phyloP scores from a whole-genome alignment of 64 coral and sea anemone genomes.

The Anthopleura sola region DNA sequence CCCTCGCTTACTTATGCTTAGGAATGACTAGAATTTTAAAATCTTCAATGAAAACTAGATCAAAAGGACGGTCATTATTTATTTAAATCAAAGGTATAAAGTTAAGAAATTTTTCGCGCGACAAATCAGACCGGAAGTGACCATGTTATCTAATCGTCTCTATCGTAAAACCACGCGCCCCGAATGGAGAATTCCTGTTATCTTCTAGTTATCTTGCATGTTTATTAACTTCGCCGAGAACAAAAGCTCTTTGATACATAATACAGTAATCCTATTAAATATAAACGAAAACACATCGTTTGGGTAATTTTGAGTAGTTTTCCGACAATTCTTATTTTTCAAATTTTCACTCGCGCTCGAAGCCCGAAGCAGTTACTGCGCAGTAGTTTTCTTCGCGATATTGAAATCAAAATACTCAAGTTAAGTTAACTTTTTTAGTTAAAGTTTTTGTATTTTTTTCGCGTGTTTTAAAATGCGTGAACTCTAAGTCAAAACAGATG shows the following conservation, averaged over 20 bases:
- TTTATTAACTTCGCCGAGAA: background rate
- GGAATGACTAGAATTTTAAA: background rate
- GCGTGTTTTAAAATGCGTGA: background rate
- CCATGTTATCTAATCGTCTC: background rate
- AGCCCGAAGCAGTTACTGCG: too few relatives aligned
- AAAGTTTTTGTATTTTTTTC: background rate
- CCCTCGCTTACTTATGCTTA: background rate
- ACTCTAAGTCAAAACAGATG: background rate
- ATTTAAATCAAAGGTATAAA: background rate
- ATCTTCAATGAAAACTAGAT: background rate
- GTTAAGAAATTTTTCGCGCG: background rate
- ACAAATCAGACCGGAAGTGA: background rate
- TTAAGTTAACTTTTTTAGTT: background rate
- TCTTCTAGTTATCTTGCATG: conserved; percentile 3
- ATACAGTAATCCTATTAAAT: background rate
- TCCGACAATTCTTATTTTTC: background rate
- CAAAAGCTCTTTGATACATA: background rate
- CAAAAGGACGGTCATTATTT: background rate
- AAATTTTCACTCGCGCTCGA: too few relatives aligned
- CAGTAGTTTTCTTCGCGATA: too few relatives aligned
- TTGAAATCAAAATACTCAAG: too few relatives aligned
- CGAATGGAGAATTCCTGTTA: conserved; percentile 1
- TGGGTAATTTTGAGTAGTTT: background rate
- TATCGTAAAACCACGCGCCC: background rate
- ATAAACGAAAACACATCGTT: conserved; percentile 1